phyloP scores from a whole-genome alignment of 2,113 vertebrate genomes.

The Tenrec ecaudatus region DNA sequence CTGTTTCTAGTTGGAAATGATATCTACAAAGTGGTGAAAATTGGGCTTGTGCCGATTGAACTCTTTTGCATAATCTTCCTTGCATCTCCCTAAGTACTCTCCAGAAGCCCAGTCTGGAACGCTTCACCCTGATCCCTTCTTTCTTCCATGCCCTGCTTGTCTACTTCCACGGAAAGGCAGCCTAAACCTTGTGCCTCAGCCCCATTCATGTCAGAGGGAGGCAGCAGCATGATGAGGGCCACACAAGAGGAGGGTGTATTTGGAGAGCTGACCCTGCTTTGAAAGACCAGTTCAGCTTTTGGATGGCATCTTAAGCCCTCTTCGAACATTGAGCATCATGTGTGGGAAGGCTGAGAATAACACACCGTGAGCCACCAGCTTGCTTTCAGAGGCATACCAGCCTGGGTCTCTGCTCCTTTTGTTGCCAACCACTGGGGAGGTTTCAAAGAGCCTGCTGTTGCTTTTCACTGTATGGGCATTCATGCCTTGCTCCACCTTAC shows the following conservation, averaged over 20 bases:
- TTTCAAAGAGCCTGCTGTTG: slow-evolving; percentile 14
- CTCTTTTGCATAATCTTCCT: neutral
- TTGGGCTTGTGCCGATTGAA: no score
- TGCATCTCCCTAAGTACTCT: neutral
- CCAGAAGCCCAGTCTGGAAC: neutral
- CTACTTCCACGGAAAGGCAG: neutral
- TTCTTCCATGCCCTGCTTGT: fast-evolving
- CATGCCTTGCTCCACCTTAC: neutral
- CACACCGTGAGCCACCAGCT: neutral
- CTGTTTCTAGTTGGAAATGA: neutral
- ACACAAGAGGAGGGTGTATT: neutral
- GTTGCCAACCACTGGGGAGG: neutral
- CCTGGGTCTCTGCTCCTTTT: neutral
- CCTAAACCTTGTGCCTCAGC: fast-evolving
- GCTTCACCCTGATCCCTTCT: no score
- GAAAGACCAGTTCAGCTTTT: neutral
- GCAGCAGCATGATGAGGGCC: neutral
- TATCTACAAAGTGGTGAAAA: neutral
- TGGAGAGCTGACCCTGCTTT: neutral
- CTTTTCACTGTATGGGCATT: neutral
- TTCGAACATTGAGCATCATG: neutral
- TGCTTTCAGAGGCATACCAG: neutral
- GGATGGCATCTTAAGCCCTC: neutral
- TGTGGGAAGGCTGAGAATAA: neutral
- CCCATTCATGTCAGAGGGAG: fast-evolving